phyloP scores from a whole-genome alignment of 1,140 invertebrate genomes.

The Bathynomus jamesi region DNA sequence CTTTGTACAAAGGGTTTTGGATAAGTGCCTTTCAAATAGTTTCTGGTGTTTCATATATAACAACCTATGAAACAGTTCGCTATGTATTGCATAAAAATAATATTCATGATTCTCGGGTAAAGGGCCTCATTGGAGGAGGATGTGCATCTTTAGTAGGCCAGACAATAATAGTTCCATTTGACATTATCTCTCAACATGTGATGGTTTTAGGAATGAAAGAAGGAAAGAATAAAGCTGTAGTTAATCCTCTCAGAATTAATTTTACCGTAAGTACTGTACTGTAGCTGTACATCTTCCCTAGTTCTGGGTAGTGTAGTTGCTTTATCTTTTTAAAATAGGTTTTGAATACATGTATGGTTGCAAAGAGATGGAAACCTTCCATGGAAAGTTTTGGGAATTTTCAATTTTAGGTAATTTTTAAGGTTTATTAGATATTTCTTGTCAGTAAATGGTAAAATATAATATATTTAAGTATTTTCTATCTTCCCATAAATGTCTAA shows the following conservation, averaged over 20 bases:
- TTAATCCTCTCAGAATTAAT: conserved; percentile 43
- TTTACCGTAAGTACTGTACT: conserved; percentile 42
- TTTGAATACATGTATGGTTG: no score
- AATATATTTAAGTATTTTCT: no score
- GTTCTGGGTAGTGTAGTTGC: no score
- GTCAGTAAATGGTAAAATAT: no score
- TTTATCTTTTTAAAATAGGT: no score
- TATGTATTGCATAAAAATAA: conserved; percentile 62
- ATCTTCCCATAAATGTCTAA: no score
- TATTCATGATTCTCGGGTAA: conserved; percentile 39
- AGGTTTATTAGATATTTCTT: no score
- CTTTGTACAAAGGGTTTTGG: conserved; percentile 93
- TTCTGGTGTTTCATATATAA: conserved; percentile 86
- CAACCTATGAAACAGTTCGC: conserved; percentile 86
- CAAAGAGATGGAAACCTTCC: no score
- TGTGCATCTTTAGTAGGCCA: conserved; percentile 86
- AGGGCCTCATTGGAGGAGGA: conserved; percentile 57
- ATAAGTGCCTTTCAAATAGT: conserved; percentile 75
- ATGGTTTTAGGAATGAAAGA: conserved; percentile 71
- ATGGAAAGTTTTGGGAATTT: no score
- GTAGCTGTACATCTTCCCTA: no score
- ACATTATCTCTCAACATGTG: conserved; percentile 90
- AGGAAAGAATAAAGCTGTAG: conserved; percentile 23
- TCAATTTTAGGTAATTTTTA: no score
- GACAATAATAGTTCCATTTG: conserved; percentile 92